These are phyloP conservation scores for Gobio gobio DNA, from an alignment of 2,113 vertebrate genomes.

Conservation along the genomic window DNA sequence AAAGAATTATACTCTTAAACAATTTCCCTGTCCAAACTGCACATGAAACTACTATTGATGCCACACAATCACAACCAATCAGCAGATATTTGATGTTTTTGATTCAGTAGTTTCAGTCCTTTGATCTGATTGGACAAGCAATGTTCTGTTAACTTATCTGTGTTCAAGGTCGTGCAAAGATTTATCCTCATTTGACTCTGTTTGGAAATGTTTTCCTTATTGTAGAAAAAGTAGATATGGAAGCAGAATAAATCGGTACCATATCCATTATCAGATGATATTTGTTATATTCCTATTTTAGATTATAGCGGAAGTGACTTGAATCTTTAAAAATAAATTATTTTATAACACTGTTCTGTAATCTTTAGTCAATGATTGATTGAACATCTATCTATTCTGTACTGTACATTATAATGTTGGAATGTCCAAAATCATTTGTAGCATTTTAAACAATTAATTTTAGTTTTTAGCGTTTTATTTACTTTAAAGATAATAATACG, in stretches of 20 bases:
- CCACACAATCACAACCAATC: conserved; percentile 3
- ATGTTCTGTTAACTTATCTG: neutral
- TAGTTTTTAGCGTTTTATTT: neutral
- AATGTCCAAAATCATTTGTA: neutral
- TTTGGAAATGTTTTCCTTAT: neutral
- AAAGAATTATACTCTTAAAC: too few species aligned
- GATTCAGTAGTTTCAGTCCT: neutral
- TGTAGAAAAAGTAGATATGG: neutral
- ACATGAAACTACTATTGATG: neutral
- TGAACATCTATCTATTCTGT: neutral
- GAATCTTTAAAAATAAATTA: neutral
- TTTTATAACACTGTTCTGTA: too few species aligned
- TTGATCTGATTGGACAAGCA: neutral
- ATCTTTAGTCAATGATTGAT: neutral
- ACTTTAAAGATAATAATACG: neutral
- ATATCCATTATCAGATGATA: neutral
- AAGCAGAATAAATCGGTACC: neutral
- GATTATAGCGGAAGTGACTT: neutral
- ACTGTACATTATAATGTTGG: neutral
- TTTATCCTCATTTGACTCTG: neutral
- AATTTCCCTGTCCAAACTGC: neutral
- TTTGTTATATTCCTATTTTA: neutral
- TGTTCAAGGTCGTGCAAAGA: neutral
- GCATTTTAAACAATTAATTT: neutral
- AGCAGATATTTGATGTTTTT: neutral